These are phyloP conservation scores for Torymus aiolomorphi DNA, from an alignment of 2,888 invertebrate genomes.

Conservation along the genomic window DNA sequence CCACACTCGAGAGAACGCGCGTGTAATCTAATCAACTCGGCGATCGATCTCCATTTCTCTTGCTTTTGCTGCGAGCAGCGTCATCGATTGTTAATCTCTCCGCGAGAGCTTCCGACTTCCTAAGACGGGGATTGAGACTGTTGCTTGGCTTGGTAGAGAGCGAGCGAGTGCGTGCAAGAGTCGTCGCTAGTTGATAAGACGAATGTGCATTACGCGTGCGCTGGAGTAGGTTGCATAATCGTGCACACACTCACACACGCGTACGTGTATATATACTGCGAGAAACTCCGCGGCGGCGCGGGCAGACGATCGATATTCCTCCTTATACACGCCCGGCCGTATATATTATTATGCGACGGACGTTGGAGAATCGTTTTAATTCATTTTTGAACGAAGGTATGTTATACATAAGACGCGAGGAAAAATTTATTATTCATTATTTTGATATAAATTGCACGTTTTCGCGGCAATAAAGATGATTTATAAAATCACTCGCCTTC, in stretches of 20 bases:
- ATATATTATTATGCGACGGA: background rate
- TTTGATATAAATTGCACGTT: no score
- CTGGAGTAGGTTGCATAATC: conserved; percentile 18
- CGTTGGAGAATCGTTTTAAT: background rate
- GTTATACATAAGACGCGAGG: no score
- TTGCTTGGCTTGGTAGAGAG: background rate
- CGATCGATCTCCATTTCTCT: conserved; percentile 54
- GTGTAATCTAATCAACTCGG: conserved; percentile 50
- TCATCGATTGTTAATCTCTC: conserved; percentile 45
- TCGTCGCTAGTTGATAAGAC: conserved; percentile 20
- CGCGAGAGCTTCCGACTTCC: background rate
- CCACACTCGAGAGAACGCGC: conserved; percentile 55
- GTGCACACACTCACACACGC: background rate
- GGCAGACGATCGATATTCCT: conserved; percentile 29
- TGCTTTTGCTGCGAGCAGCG: conserved; percentile 21
- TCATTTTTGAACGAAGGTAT: no score
- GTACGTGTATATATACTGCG: background rate
- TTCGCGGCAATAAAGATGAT: no score
- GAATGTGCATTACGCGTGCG: conserved; percentile 39
- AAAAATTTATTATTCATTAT: no score
- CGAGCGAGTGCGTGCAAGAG: background rate
- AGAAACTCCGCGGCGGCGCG: background rate
- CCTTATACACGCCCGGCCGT: conserved; percentile 8
- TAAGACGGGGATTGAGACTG: conserved; percentile 10
- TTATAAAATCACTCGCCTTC: no score